Evolutionary conservation across 2,113 vertebrate species (phyloP).

Genomic region (Procavia capensis): DNA sequence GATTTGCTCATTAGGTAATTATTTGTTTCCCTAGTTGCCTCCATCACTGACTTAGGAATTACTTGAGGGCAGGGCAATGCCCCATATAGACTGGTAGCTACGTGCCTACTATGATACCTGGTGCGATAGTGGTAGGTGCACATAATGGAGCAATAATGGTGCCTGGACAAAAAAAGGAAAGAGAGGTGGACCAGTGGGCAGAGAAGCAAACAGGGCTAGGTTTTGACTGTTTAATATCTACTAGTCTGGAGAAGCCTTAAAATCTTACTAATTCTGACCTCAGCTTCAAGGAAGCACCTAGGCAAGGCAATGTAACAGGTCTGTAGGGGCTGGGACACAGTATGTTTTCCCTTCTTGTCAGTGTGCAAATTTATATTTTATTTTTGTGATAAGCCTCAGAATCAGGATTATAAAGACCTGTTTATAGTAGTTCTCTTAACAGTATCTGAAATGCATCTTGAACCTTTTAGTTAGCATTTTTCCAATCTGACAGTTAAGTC

Average conservation of each 20-base stretch:
- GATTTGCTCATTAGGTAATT: not conserved
- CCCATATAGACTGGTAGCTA: no score
- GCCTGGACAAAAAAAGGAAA: not conserved
- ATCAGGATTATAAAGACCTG: not conserved
- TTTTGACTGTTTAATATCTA: not conserved
- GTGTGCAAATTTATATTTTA: constrained; percentile 10
- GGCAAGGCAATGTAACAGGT: not conserved
- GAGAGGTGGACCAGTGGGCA: not conserved
- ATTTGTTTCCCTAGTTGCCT: not conserved
- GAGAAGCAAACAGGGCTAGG: not conserved
- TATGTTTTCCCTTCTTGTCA: not conserved
- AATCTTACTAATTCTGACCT: not conserved
- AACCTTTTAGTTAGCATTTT: not conserved
- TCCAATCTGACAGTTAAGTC: no score
- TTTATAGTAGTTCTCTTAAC: not conserved
- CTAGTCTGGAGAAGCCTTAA: not conserved
- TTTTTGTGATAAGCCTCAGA: constrained; percentile 18
- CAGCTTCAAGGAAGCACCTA: not conserved
- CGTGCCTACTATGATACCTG: not conserved
- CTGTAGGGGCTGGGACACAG: not conserved
- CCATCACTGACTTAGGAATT: not conserved
- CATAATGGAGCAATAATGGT: not conserved
- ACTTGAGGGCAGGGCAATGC: not conserved
- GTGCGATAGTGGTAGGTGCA: no score
- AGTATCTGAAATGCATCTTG: not conserved